Evolutionary conservation across 2,797 vertebrate species (phyloP), one percentile per base, ranked within the genome.

Genomic region (Mastacembelus armatus): DNA sequence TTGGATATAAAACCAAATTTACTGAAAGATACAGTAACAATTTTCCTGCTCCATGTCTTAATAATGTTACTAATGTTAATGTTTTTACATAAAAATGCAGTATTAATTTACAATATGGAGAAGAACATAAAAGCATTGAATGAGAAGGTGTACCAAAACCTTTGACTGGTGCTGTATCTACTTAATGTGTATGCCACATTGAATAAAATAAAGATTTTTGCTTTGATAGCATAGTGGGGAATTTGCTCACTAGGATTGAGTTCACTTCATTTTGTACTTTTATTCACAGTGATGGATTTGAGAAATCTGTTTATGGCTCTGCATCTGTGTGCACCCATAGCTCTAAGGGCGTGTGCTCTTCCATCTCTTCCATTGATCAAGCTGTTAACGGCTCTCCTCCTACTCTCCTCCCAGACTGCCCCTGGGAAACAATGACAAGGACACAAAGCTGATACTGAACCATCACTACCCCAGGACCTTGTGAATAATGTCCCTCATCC

Each of bases 311-410:
- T 68, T 71, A 65, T 70, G 49, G 22, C n/a, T 58, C 39, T 36
- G 51, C 32, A 21, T 50, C 29, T 40, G 40, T 50, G 44, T 49
- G 33, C 44, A 27, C 14, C 18, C 33, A 36, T 9, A 14, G 24
- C 49, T 73, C 16, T 40, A 24, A 56, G 22, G 42, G 35, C 61
- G 42, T 58, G 35, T 55, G 18, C 59, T 45, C 52, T 61, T 84
- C 58, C 63, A 70, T 76, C 64, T 50, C 57, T 33, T 61, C 63
- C 73, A 89, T 75, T 88, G 87, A 87, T 87, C 82, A 84, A 81
- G 61, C 79, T 60, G 71, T 87, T 91, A 89, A 87, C 75, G 82
- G 78, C 79, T 73, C 60, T 52, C 71, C 64, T 75, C 64, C 66
- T 62, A 49, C 56, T 49, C 64, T 71, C 69, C 67, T 67, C 65